Evolutionary conservation across 2,797 vertebrate genomes (phyloP), one percentile per base, ranked within the genome.

Genomic region (Cirrhinus molitorella): DNA sequence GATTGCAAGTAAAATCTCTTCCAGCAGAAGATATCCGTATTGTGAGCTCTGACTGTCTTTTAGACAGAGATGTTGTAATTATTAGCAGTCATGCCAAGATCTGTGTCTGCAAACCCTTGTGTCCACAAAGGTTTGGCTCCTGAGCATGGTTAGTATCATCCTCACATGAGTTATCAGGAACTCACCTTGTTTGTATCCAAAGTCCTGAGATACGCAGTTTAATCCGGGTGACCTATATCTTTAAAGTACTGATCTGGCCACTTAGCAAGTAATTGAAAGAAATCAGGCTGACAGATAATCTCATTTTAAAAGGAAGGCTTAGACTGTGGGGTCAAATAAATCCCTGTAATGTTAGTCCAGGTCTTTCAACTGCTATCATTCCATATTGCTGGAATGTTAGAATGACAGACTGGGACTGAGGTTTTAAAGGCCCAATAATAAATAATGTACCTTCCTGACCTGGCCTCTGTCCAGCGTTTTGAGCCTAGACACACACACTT

Each of bases 121-220:
- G 68, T 70, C 13, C 43, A 47, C 68, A 71, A 47, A 47, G 23
- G 9, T 71, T 49, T 71, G 68, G 23, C 43, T 25, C 25, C 25
- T 25, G 47, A 21, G 17, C 5, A 31, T 72, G 47, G 25, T 72
- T 51, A 6, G 10, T 51, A 34, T 72, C 70, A 16, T 51, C 28
- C 19, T n/a, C 8, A n/a, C 45, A 55, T 23, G 66, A 28, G 53
- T 75, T 78, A 73, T 79, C 78, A 45, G 31, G 55, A 28, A 65
- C 70, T 17, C 74, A 74, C 87, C 61, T 57, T 53, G 84, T 86
- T 87, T 83, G 85, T 34, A 85, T 87, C 65, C 86, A 92, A 81
- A 91, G 90, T 90, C 89, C 88, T 77, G 9, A 43, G 81, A 82
- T 76, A 68, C 76, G 63, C 81, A 61, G 74, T 43, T 72, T 82